A percentile compares a stretch with the other conserved stretches of the same genome.
phyloP scores from a whole-genome alignment of 2,888 invertebrate genomes.

The Leptogaster cylindrica region DNA sequence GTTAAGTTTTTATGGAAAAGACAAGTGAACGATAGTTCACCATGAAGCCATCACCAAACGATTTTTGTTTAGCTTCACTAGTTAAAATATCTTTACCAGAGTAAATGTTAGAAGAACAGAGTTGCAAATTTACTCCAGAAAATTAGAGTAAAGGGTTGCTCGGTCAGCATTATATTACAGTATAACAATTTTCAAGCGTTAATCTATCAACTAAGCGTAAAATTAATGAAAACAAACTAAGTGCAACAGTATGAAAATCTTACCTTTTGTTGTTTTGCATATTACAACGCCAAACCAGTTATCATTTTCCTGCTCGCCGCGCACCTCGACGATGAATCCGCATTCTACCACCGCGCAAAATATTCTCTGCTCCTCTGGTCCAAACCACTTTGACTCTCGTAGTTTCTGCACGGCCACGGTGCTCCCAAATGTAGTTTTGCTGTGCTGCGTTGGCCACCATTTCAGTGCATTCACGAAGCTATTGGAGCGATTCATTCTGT shows the following conservation, averaged over 20 bases:
- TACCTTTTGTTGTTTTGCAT: slow-evolving; percentile 76
- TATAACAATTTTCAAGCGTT: too few species aligned
- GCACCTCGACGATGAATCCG: slow-evolving; percentile 74
- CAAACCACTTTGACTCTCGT: slow-evolving; percentile 78
- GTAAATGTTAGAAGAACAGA: too few species aligned
- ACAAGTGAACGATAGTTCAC: too few species aligned
- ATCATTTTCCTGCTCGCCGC: slow-evolving; percentile 57
- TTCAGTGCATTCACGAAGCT: slow-evolving; percentile 60
- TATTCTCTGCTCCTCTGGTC: slow-evolving; percentile 72
- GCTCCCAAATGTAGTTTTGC: slow-evolving; percentile 65
- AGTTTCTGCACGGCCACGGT: slow-evolving; percentile 75
- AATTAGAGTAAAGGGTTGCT: too few species aligned
- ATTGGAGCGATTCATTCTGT: slow-evolving; percentile 58
- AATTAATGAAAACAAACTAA: background rate
- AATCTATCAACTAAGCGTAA: too few species aligned
- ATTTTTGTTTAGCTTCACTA: too few species aligned
- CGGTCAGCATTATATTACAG: too few species aligned
- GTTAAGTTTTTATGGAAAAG: too few species aligned
- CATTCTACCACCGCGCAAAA: slow-evolving; percentile 75
- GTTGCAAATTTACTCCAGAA: too few species aligned
- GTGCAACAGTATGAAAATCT: slow-evolving; percentile 44
- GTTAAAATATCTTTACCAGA: too few species aligned
- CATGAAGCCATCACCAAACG: too few species aligned
- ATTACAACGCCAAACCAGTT: slow-evolving; percentile 71
- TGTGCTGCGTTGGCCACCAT: slow-evolving; percentile 59